Percentiles rank a stretch among this genome's conserved stretches.
Evolutionary conservation across 2,888 invertebrate species (phyloP).

Genomic region (Sarcophaga variegata): DNA sequence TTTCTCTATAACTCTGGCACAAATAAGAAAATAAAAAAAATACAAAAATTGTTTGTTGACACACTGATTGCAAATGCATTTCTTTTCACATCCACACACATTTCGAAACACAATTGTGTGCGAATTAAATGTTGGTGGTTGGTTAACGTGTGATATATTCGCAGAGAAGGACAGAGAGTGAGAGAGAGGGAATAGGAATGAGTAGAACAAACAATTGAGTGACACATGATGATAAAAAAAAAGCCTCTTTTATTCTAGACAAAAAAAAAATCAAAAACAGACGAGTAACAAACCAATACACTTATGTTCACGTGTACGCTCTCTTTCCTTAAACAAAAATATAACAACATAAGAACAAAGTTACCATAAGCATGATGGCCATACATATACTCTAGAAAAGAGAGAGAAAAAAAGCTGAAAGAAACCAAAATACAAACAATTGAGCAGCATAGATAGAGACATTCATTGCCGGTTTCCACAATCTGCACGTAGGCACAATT

Average conservation of each 20-base stretch:
- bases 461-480: conserved; percentile 62
- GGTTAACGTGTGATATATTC: background rate
- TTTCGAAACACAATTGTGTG: background rate
- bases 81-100: background rate
- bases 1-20: too few relatives aligned
- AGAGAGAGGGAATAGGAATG: background rate
- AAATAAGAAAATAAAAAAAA: too few relatives aligned
- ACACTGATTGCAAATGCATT: background rate
- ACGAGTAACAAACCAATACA: background rate
- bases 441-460: conserved; percentile 38
- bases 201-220: too few relatives aligned
- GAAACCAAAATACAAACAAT: conserved; percentile 37
- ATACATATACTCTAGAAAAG: conserved; percentile 41
- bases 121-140: background rate
- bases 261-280: background rate
- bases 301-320: background rate
- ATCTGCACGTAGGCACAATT: conserved; percentile 64
- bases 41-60: background rate
- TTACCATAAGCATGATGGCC: conserved; percentile 59
- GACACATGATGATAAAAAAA: background rate
- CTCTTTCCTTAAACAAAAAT: background rate
- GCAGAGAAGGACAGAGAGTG: background rate
- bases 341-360: conserved; percentile 27
- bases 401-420: conserved; percentile 23
- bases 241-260: conserved; percentile 38